These are phyloP conservation scores for Cynopterus sphinx DNA, from an alignment of 2,797 vertebrate genomes.

Conservation along the genomic window DNA sequence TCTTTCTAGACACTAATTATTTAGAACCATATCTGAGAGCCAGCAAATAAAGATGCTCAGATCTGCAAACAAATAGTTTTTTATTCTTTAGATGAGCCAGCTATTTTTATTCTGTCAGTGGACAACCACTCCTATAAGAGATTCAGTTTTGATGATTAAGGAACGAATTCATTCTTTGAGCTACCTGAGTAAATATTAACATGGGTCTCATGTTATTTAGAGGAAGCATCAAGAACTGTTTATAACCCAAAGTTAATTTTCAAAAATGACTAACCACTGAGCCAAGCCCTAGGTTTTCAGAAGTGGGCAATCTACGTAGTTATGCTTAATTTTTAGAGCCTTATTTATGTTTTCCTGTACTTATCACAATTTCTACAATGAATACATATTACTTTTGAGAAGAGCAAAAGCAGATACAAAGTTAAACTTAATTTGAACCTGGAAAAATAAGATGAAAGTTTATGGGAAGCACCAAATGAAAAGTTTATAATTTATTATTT, in stretches of 20 bases:
- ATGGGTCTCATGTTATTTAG: slow-evolving; percentile 19
- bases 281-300: not conserved
- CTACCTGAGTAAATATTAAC: slow-evolving; percentile 75
- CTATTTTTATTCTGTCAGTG: not conserved
- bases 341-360: not conserved
- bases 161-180: slow-evolving; percentile 40
- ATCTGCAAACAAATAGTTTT: not conserved
- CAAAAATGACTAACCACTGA: slow-evolving; percentile 62
- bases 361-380: not conserved
- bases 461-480: not conserved
- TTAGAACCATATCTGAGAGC: not conserved
- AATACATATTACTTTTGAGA: not conserved
- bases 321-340: not conserved
- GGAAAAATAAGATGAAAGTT: not conserved
- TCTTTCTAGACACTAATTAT: too few species aligned
- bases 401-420: slow-evolving; percentile 30
- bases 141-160: not conserved
- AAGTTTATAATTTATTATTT: not conserved
- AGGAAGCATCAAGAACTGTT: slow-evolving; percentile 37
- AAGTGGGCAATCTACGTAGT: not conserved
- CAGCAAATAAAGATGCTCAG: not conserved
- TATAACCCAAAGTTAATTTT: slow-evolving; percentile 62
- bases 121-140: not conserved
- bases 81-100: not conserved
- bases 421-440: slow-evolving; percentile 54